These are phyloP conservation scores for Eupeodes latifasciatus DNA, from an alignment of 2,888 invertebrate genomes.

Conservation along the genomic window DNA sequence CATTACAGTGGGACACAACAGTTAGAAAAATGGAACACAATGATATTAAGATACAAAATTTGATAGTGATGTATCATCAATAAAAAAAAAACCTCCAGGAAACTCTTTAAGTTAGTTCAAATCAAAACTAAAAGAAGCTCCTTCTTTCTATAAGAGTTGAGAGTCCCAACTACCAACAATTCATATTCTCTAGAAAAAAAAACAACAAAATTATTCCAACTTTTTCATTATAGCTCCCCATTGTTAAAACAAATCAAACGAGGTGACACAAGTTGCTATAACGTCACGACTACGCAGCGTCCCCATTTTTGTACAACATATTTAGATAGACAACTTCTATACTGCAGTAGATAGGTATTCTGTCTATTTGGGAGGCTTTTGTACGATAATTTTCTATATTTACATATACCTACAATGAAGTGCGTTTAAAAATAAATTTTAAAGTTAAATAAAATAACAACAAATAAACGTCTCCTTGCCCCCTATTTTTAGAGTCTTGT, in stretches of 20 bases:
- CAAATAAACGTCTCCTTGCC: constrained; percentile 24
- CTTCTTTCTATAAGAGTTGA: no score
- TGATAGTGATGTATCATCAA: no score
- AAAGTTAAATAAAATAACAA: constrained; percentile 14
- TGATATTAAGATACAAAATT: neutral
- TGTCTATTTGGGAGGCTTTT: neutral
- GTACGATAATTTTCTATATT: constrained; percentile 50
- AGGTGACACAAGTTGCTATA: constrained; percentile 22
- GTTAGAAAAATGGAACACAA: neutral
- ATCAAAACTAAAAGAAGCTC: no score
- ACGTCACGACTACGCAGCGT: constrained; percentile 57
- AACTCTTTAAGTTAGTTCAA: no score
- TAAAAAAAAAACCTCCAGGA: no score
- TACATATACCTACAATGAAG: constrained; percentile 5
- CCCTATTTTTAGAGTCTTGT: constrained; percentile 61
- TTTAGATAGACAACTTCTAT: constrained; percentile 40
- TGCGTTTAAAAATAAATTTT: constrained; percentile 61
- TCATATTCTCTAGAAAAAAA: no score
- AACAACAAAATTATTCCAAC: neutral
- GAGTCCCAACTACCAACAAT: no score
- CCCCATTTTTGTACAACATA: constrained; percentile 39
- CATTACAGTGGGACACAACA: neutral
- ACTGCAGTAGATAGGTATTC: constrained; percentile 44
- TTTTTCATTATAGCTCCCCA: neutral
- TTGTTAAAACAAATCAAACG: neutral